These are phyloP conservation scores for Diarsia brunnea DNA, from an alignment of 2,888 invertebrate genomes.

Conservation along the genomic window DNA sequence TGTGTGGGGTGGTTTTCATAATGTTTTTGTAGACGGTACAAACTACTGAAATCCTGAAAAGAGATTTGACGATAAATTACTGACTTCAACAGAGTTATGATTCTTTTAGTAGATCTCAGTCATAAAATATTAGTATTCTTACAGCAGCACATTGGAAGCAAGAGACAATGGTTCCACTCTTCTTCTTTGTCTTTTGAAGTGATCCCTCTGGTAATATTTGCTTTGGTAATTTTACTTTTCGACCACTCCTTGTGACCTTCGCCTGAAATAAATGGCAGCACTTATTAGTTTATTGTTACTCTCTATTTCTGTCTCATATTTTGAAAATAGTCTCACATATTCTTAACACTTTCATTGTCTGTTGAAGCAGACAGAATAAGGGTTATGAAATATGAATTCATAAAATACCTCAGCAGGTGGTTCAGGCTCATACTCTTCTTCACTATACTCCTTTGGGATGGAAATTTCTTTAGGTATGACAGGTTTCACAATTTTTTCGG, in stretches of 20 bases:
- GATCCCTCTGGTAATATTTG: slow-evolving; percentile 77
- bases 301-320: background rate
- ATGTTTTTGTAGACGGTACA: slow-evolving; percentile 85
- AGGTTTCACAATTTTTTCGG: slow-evolving; percentile 24
- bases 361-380: background rate
- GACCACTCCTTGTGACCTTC: slow-evolving; percentile 85
- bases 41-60: slow-evolving; percentile 82
- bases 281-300: background rate
- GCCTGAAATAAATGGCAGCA: slow-evolving; percentile 71
- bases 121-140: slow-evolving; percentile 62
- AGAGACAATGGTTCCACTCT: slow-evolving; percentile 74
- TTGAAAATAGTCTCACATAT: background rate
- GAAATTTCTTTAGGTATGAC: slow-evolving; percentile 51
- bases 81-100: background rate
- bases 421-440: slow-evolving; percentile 62
- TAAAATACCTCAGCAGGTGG: slow-evolving; percentile 57
- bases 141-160: slow-evolving; percentile 85
- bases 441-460: slow-evolving; percentile 50
- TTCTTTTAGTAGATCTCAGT: background rate
- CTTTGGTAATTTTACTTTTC: slow-evolving; percentile 84
- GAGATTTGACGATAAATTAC: background rate
- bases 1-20: slow-evolving; percentile 85
- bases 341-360: background rate
- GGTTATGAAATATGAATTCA: background rate
- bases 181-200: slow-evolving; percentile 80